Percentiles rank a stretch among this genome's conserved stretches.
These are phyloP conservation scores for Geopemphigus sp. DNA, from an alignment of 1,140 invertebrate species.

Conservation along the genomic window DNA sequence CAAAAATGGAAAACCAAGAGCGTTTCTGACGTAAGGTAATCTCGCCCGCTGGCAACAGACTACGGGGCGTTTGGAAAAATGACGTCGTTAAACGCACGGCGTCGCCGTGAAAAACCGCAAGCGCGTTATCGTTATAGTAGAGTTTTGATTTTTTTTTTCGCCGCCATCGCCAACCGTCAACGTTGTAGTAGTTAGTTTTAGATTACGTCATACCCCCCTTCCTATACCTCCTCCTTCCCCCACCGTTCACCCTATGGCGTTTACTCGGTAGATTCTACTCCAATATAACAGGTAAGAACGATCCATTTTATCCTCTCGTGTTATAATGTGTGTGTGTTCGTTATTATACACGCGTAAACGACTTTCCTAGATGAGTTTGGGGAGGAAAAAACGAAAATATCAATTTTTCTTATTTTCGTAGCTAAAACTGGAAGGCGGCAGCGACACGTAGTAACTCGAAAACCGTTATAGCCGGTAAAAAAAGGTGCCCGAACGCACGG, in stretches of 20 bases:
- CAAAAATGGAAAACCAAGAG: background rate
- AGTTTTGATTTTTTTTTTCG: constrained; percentile 42
- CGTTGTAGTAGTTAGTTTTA: constrained; percentile 4
- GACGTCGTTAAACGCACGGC: constrained; percentile 42
- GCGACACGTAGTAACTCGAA: too few relatives aligned
- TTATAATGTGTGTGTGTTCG: too few relatives aligned
- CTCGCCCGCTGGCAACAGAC: constrained; percentile 25
- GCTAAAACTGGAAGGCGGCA: background rate
- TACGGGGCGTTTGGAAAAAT: constrained; percentile 36
- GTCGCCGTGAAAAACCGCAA: background rate
- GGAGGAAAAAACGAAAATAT: background rate
- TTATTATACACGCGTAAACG: background rate
- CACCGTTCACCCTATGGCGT: background rate
- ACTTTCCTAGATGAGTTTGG: background rate
- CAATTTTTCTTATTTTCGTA: background rate
- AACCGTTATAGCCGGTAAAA: background rate
- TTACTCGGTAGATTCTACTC: background rate
- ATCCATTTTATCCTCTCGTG: background rate
- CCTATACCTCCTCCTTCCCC: too few relatives aligned
- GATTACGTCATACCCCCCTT: constrained; percentile 24
- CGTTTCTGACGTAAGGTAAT: constrained; percentile 20
- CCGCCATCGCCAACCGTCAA: background rate
- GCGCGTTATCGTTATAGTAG: constrained; percentile 26
- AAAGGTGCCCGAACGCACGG: too few relatives aligned
- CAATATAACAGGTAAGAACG: constrained; percentile 15